Percentiles rank a stretch among this genome's conserved stretches.
These are phyloP conservation scores for Pocota personata DNA, from an alignment of 2,888 invertebrate genomes.

Conservation along the genomic window DNA sequence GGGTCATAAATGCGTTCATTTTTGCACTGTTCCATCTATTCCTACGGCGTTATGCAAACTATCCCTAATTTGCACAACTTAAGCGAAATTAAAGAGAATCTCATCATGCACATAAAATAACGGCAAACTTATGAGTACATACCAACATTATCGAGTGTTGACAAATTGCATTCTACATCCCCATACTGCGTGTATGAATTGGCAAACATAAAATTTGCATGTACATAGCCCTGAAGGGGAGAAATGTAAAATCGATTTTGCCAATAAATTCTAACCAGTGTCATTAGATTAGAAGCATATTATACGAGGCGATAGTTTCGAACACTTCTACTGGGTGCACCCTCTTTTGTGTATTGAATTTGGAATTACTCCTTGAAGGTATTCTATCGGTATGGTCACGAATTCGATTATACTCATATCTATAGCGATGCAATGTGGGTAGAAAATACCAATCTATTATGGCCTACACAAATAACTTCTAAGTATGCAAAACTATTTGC, in stretches of 20 bases:
- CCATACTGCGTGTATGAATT: not conserved
- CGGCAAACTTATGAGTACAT: not conserved
- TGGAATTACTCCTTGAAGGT: not conserved
- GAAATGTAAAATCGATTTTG: not conserved
- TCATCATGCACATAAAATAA: not conserved
- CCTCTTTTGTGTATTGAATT: not conserved
- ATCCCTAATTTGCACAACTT: not conserved
- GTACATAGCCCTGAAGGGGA: not conserved
- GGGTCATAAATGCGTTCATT: no score
- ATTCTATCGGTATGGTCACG: not conserved
- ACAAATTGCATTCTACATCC: not conserved
- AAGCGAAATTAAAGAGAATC: not conserved
- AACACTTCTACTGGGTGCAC: not conserved
- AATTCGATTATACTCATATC: not conserved
- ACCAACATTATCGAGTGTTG: not conserved
- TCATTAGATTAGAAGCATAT: not conserved
- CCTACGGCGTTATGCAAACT: no score
- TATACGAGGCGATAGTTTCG: not conserved
- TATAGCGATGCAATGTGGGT: not conserved
- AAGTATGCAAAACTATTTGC: not conserved
- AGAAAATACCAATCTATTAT: not conserved
- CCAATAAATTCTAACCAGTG: not conserved
- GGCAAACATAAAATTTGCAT: not conserved
- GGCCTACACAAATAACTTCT: no score
- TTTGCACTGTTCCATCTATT: no score